Evolutionary conservation across 2,888 invertebrate genomes (phyloP), one percentile per base, ranked within the genome.

Genomic region (Pasiphila rectangulata): DNA sequence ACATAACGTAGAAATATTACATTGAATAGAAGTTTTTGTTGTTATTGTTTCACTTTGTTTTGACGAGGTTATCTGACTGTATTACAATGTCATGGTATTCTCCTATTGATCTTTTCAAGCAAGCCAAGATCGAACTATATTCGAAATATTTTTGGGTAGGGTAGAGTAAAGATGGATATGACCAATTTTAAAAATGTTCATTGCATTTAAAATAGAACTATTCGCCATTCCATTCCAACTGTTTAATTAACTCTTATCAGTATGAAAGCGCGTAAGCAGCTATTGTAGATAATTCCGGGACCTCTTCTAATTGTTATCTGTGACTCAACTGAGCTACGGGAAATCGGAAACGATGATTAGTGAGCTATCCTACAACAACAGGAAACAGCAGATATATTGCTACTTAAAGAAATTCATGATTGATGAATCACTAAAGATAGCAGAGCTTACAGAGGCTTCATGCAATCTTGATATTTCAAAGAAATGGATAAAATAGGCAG

Each of bases 271-370:
- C n/a, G 13, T 15, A 1, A 17, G 35, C 21, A 27, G n/a, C 19
- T 5, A 37, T 15, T 12, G 12, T 19, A 34, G n/a, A 32, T 20
- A 43, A 43, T 48, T 47, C 46, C 48, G 41, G 40, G 16, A 23
- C 19, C 44, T 34, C 34, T 38, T 27, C 27, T 19, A 20, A 16
- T 23, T 9, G 17, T 42, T 47, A 51, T 47, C 42, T 41, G 24
- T 57, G 54, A 57, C 45, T 57, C 54, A 57, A 38, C 17, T 29
- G 10, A 41, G 6, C 29, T 38, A 27, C 12, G n/a, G 16, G 29
- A 27, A 42, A 20, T 41, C 38, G 46, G 52, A 57, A 55, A 35
- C 57, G 20, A 41, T 37, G 51, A 49, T 29, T 37, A 47, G 35
- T 32, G 2, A 1, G 46, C 10, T 23, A 17, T 12, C 24, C 12